Evolutionary conservation across 2,888 invertebrate genomes (phyloP).

Genomic region (Rhorus exstirpatorius): DNA sequence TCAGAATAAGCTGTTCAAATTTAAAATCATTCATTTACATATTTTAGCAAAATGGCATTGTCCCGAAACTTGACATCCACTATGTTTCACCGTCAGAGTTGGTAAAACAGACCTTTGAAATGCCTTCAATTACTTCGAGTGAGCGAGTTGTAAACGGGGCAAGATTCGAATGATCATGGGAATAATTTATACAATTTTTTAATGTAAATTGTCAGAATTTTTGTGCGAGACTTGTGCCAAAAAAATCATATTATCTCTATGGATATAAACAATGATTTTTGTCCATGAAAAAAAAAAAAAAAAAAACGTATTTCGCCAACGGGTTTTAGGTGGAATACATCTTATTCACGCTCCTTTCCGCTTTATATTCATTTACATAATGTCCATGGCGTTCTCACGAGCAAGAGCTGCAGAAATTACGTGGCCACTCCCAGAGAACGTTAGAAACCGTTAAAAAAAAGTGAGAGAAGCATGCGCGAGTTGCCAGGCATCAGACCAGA

Average conservation of each 20-base stretch:
- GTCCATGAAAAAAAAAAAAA: background rate
- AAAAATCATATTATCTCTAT: background rate
- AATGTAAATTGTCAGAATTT: constrained; percentile 11
- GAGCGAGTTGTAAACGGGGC: background rate
- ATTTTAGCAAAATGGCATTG: too few species aligned
- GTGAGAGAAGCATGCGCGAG: background rate
- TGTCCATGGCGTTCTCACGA: constrained; percentile 8
- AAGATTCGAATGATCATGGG: constrained; percentile 12
- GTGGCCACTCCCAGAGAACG: constrained; percentile 27
- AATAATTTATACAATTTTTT: constrained; percentile 14
- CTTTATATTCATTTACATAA: constrained; percentile 43
- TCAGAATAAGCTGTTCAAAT: too few species aligned
- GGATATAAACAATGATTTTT: background rate
- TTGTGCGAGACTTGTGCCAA: background rate
- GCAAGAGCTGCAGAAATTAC: background rate
- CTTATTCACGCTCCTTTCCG: constrained; percentile 14
- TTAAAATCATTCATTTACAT: too few species aligned
- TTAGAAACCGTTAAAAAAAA: constrained; percentile 22
- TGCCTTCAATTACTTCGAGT: background rate
- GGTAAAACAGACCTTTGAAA: too few species aligned
- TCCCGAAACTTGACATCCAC: too few species aligned
- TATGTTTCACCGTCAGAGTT: too few species aligned
- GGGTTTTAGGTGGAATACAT: constrained; percentile 29
- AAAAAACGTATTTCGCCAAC: constrained; percentile 6
- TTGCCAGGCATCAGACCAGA: background rate